These are phyloP conservation scores for Sturnus vulgaris DNA, from an alignment of 2,113 vertebrate species.

Conservation along the genomic window DNA sequence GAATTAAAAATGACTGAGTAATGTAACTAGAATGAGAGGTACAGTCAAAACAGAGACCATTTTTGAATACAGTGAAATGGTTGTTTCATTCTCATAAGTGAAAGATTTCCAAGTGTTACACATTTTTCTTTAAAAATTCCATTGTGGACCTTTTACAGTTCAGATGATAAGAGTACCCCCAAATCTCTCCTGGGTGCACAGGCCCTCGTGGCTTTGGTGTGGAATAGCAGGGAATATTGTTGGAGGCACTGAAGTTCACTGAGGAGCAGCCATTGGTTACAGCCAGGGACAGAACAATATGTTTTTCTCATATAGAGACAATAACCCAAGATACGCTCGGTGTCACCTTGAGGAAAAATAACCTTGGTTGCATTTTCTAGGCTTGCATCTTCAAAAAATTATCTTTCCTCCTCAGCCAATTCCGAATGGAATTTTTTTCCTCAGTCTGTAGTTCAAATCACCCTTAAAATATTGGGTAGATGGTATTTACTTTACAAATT, in stretches of 20 bases:
- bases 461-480: not conserved
- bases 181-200: not conserved
- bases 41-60: not conserved
- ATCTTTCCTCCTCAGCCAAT: not conserved
- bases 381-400: not conserved
- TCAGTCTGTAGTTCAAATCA: not conserved
- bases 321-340: not conserved
- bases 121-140: not conserved
- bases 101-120: not conserved
- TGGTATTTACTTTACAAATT: not conserved
- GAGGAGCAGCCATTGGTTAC: not conserved
- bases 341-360: not conserved
- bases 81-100: not conserved
- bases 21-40: not conserved
- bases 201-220: rapidly evolving
- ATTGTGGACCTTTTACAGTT: not conserved
- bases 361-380: not conserved
- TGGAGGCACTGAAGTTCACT: not conserved
- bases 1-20: not conserved
- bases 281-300: not conserved
- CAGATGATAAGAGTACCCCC: not conserved
- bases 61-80: not conserved
- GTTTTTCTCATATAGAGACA: not conserved
- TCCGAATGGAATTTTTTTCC: not conserved
- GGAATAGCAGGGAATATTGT: not conserved